Evolutionary conservation across 2,113 vertebrate species (phyloP).

Genomic region (Lepus timidus): DNA sequence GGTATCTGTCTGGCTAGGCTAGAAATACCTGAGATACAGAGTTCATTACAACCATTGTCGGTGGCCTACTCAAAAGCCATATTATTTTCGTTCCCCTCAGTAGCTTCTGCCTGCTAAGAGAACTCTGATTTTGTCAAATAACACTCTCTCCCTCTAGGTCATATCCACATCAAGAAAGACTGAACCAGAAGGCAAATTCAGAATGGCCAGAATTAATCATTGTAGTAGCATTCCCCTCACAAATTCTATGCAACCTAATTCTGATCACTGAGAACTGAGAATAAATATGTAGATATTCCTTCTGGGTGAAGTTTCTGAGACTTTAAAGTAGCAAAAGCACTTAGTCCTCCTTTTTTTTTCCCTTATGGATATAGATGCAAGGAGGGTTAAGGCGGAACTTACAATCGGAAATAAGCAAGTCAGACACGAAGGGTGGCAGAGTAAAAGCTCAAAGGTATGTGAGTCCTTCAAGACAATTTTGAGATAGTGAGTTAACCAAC

Average conservation of each 20-base stretch:
- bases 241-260: not conserved
- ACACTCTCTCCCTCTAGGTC: not conserved
- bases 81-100: not conserved
- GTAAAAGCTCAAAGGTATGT: not conserved
- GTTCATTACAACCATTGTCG: not conserved
- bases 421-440: not conserved
- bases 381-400: not conserved
- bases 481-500: not conserved
- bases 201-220: conserved; percentile 25
- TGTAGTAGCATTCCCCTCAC: not conserved
- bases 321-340: not conserved
- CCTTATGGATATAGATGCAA: no score
- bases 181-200: not conserved
- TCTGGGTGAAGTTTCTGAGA: not conserved
- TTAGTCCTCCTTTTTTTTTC: not conserved
- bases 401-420: not conserved
- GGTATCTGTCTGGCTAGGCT: not conserved
- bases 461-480: not conserved
- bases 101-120: not conserved
- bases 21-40: not conserved
- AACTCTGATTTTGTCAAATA: not conserved
- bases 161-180: not conserved
- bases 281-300: not conserved
- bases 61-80: not conserved
- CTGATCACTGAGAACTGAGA: not conserved